Conservation (phyloP, 2,888 invertebrate species). For the Tachina lurida region DNA sequence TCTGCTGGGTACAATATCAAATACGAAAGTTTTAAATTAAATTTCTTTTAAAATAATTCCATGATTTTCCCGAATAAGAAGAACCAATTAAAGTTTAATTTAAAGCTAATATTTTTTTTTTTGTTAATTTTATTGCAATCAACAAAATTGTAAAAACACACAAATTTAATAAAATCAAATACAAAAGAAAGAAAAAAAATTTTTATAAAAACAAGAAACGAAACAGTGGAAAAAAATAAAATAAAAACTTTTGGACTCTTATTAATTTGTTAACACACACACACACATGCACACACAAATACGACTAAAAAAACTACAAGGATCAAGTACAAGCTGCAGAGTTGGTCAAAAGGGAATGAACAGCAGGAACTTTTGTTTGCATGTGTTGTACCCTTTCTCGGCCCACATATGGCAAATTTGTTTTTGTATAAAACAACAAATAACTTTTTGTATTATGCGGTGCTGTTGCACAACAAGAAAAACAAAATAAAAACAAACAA, state of each 20-base stretch:
- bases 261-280: constrained; percentile 58
- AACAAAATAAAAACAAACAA: neutral
- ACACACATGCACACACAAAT: constrained; percentile 4
- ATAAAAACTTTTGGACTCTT: constrained; percentile 60
- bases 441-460: constrained; percentile 57
- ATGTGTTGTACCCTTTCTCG: neutral
- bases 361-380: constrained; percentile 13
- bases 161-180: neutral
- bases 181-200: constrained; percentile 10
- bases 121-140: neutral
- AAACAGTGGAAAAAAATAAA: constrained; percentile 1
- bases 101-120: too few relatives aligned
- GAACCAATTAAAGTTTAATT: too few relatives aligned
- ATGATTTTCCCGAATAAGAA: too few relatives aligned
- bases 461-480: constrained; percentile 34
- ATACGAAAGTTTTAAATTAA: too few relatives aligned
- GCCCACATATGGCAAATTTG: constrained; percentile 26
- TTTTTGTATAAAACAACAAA: constrained; percentile 51
- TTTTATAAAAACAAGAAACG: constrained; percentile 16
- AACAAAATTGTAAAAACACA: neutral
- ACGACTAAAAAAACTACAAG: constrained; percentile 29
- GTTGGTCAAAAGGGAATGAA: constrained; percentile 35
- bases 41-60: too few relatives aligned
- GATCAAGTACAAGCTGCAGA: neutral
- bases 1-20: too few relatives aligned